Conservation (phyloP, 2,113 vertebrate genomes). For the Excalfactoria chinensis region DNA sequence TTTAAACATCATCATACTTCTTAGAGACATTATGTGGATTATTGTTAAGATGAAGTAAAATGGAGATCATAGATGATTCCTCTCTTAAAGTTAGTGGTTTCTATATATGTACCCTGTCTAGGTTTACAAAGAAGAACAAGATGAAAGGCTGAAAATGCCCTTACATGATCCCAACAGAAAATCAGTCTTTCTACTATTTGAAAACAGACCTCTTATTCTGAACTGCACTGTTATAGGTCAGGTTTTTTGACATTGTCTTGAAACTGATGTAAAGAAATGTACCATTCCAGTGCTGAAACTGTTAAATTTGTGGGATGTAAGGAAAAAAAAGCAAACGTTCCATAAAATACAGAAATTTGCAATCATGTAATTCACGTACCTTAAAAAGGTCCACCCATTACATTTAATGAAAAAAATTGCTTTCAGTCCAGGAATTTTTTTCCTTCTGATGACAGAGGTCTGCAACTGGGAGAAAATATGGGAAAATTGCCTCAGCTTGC, state of each 20-base stretch:
- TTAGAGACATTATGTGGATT: background rate
- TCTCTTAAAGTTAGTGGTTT: background rate
- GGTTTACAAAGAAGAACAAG: slow-evolving; percentile 23
- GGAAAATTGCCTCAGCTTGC: background rate
- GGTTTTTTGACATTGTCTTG: background rate
- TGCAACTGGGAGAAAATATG: background rate
- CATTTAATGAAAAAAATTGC: background rate
- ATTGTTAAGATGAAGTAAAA: slow-evolving; percentile 19
- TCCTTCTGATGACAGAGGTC: background rate
- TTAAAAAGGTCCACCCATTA: background rate
- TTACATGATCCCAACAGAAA: background rate
- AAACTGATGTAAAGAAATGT: background rate
- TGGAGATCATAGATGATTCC: background rate
- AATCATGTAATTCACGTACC: background rate
- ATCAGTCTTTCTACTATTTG: background rate
- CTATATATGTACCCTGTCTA: slow-evolving; percentile 3
- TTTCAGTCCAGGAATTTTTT: background rate
- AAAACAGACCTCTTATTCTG: slow-evolving; percentile 3
- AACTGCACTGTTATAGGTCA: background rate
- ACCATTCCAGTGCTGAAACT: background rate
- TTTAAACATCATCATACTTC: slow-evolving; percentile 6
- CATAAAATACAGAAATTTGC: background rate
- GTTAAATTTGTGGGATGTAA: rapidly evolving
- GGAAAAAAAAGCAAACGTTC: background rate
- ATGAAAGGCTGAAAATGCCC: slow-evolving; percentile 10